A percentile compares a stretch with the other conserved stretches of the same genome.
Evolutionary conservation across 2,797 vertebrate genomes (phyloP).

Genomic region (Muraenolepis orangiensis): DNA sequence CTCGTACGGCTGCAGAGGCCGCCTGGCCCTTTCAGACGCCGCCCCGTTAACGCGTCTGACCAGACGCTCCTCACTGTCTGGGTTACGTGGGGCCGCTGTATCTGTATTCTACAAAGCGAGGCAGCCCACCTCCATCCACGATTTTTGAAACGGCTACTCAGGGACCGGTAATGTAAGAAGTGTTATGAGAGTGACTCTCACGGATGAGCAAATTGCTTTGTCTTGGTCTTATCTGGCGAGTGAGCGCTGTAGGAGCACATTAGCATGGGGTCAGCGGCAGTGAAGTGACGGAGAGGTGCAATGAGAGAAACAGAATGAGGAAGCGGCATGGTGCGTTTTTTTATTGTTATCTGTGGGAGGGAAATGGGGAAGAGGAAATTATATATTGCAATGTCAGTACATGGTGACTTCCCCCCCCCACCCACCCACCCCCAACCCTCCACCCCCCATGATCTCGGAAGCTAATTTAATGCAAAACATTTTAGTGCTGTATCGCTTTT

Average conservation of each 20-base stretch:
- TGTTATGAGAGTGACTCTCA: constrained; percentile 38
- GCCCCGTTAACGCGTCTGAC: neutral
- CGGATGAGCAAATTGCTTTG: constrained; percentile 37
- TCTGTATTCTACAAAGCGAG: constrained; percentile 26
- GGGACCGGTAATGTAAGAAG: constrained; percentile 56
- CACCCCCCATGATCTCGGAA: constrained; percentile 27
- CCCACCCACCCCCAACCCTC: too few species aligned
- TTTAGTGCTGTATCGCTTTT: constrained; percentile 14
- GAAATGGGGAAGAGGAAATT: constrained; percentile 12
- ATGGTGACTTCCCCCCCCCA: too few species aligned
- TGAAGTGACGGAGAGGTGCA: constrained; percentile 16
- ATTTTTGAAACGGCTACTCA: constrained; percentile 38
- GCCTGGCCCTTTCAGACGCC: neutral
- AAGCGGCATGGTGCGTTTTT: neutral
- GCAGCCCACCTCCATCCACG: constrained; percentile 25
- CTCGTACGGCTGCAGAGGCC: neutral
- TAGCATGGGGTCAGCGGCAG: constrained; percentile 35
- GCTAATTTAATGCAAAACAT: constrained; percentile 39
- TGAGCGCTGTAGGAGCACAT: constrained; percentile 21
- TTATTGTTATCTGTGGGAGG: constrained; percentile 13
- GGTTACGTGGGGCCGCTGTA: neutral
- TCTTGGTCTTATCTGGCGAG: constrained; percentile 33
- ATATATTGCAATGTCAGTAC: constrained; percentile 20
- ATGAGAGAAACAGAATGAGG: neutral
- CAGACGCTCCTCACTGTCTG: neutral